A percentile compares a stretch with the other conserved stretches of the same genome.
Evolutionary conservation across 2,113 vertebrate genomes (phyloP).

Genomic region (Spea multiplicata): DNA sequence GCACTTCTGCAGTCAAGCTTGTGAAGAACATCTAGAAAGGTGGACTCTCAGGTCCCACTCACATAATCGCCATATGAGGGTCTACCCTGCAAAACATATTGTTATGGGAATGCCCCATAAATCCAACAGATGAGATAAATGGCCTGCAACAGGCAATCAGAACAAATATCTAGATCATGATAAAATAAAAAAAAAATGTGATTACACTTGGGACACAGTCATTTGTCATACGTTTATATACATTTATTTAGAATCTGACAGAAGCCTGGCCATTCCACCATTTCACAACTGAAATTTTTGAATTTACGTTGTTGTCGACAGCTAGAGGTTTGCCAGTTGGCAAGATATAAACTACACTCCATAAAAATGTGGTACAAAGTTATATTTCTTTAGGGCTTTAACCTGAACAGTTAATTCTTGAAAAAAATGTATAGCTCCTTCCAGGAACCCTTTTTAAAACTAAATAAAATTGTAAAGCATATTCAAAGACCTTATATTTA

Average conservation of each 20-base stretch:
- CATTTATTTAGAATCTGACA: constrained; percentile 1
- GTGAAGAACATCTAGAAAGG: no score
- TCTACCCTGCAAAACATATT: no score
- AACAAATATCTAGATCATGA: no score
- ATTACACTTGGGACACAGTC: constrained; percentile 13
- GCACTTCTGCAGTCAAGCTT: no score
- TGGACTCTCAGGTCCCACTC: no score
- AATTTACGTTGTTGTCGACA: constrained; percentile 33
- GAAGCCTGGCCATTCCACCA: constrained; percentile 14
- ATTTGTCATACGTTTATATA: background rate
- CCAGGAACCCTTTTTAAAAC: constrained; percentile 33
- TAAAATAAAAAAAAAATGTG: background rate
- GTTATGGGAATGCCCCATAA: no score
- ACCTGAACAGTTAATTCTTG: constrained; percentile 35
- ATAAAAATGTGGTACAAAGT: constrained; percentile 12
- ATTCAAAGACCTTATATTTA: constrained; percentile 4
- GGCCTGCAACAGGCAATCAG: no score
- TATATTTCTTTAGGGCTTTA: constrained; percentile 17
- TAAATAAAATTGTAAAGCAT: constrained; percentile 19
- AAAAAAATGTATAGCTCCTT: constrained; percentile 37
- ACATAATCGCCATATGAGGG: no score
- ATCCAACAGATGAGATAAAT: no score
- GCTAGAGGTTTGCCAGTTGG: constrained; percentile 16
- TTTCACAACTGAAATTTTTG: background rate
- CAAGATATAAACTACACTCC: constrained; percentile 27